Conservation (phyloP, 2,797 vertebrate species). For the Molothrus aeneus region DNA sequence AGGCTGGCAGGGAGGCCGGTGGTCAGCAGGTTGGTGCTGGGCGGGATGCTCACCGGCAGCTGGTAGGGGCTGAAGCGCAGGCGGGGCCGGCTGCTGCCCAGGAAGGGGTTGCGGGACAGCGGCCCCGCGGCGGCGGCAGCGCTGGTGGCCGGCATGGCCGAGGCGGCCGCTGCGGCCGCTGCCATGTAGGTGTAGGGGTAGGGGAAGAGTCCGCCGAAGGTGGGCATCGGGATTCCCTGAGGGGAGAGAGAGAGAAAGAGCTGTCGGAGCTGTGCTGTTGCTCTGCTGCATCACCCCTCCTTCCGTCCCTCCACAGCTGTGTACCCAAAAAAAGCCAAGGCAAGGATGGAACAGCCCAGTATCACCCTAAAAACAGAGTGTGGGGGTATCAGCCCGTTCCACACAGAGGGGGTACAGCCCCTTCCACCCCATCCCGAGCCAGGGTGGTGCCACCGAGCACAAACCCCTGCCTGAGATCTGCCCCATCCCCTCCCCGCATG, state of each 20-base stretch:
- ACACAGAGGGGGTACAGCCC: too few species aligned
- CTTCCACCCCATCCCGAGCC: fast-evolving
- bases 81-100: conserved; percentile 85
- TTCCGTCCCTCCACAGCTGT: fast-evolving
- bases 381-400: too few species aligned
- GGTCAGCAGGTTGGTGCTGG: conserved; percentile 88
- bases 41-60: conserved; percentile 90
- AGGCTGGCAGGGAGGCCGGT: conserved; percentile 80
- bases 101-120: conserved; percentile 76
- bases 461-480: not conserved
- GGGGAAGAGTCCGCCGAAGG: conserved; percentile 95
- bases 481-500: not conserved
- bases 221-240: conserved; percentile 98
- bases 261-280: not conserved
- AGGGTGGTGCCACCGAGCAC: not conserved
- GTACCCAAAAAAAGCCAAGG: fast-evolving
- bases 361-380: fast-evolving
- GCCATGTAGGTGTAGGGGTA: conserved; percentile 99
- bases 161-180: conserved; percentile 90
- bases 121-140: conserved; percentile 85
- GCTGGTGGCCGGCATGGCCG: conserved; percentile 87
- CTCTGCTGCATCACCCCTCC: fast-evolving
- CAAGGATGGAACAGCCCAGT: fast-evolving
- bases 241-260: not conserved
- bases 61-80: conserved; percentile 97